Evolutionary conservation across 2,888 invertebrate genomes (phyloP).

Genomic region (Erebia ligea): DNA sequence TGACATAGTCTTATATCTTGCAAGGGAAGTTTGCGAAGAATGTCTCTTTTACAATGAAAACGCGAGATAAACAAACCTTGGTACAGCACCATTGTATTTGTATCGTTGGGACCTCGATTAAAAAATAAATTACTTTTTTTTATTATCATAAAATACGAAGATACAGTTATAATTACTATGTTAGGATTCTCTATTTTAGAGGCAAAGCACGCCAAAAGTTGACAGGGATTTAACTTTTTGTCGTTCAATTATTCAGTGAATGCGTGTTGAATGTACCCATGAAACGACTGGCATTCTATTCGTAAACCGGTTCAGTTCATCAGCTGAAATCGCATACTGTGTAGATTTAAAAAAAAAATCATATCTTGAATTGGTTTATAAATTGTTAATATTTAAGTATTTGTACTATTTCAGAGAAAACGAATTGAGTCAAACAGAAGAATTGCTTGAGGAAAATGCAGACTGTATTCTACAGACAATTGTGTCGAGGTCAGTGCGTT

Average conservation of each 20-base stretch:
- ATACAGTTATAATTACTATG: not conserved
- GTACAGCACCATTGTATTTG: constrained; percentile 38
- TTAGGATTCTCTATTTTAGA: not conserved
- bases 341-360: too few species aligned
- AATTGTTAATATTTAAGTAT: constrained; percentile 2
- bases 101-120: constrained; percentile 28
- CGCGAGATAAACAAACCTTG: constrained; percentile 44
- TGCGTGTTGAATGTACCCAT: too few species aligned
- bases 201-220: too few species aligned
- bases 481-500: constrained; percentile 56
- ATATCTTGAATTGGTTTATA: not conserved
- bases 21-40: constrained; percentile 63
- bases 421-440: constrained; percentile 27
- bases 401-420: constrained; percentile 20
- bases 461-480: constrained; percentile 49
- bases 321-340: too few species aligned
- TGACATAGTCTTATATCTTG: constrained; percentile 61
- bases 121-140: constrained; percentile 4
- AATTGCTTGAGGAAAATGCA: constrained; percentile 49
- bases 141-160: constrained; percentile 3
- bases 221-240: too few species aligned
- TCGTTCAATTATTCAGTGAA: too few species aligned
- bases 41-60: constrained; percentile 57
- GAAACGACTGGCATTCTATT: too few species aligned
- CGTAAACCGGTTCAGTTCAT: too few species aligned